phyloP scores from a whole-genome alignment of 2,113 vertebrate species.

The Pollachius pollachius region DNA sequence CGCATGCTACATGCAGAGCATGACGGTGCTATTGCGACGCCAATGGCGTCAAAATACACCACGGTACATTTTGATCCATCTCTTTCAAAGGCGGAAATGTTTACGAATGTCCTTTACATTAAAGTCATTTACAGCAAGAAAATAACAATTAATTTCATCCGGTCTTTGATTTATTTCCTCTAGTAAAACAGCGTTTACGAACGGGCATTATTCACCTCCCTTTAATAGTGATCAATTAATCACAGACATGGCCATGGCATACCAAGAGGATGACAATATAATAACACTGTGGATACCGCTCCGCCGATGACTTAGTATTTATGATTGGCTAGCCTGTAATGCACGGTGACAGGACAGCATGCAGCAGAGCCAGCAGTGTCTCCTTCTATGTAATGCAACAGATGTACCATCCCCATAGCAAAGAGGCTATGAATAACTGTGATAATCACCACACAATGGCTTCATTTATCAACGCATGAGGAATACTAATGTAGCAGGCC shows the following conservation, averaged over 20 bases:
- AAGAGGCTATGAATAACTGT: slow-evolving; percentile 72
- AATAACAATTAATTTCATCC: slow-evolving; percentile 51
- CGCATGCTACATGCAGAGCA: too few relatives aligned
- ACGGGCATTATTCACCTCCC: slow-evolving; percentile 62
- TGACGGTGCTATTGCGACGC: too few relatives aligned
- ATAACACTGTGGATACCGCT: slow-evolving; percentile 62
- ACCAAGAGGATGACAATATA: slow-evolving; percentile 72
- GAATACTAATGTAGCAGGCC: slow-evolving; percentile 38
- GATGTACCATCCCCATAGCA: slow-evolving; percentile 64
- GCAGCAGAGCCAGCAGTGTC: slow-evolving; percentile 55
- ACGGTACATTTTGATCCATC: too few relatives aligned
- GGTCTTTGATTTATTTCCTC: slow-evolving; percentile 60
- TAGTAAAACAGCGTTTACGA: slow-evolving; percentile 58
- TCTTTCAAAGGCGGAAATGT: too few relatives aligned
- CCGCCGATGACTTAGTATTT: slow-evolving; percentile 69
- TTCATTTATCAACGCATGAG: slow-evolving; percentile 71
- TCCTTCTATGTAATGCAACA: slow-evolving; percentile 70
- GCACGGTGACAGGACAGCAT: slow-evolving; percentile 65
- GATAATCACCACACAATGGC: slow-evolving; percentile 75
- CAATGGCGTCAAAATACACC: too few relatives aligned
- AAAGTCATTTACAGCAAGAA: not conserved
- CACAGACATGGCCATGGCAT: slow-evolving; percentile 50
- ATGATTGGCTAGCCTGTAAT: slow-evolving; percentile 63
- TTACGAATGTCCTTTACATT: too few relatives aligned
- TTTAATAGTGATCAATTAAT: slow-evolving; percentile 71